Conservation (phyloP, 2,888 invertebrate species). For the Drosophila subquinaria region DNA sequence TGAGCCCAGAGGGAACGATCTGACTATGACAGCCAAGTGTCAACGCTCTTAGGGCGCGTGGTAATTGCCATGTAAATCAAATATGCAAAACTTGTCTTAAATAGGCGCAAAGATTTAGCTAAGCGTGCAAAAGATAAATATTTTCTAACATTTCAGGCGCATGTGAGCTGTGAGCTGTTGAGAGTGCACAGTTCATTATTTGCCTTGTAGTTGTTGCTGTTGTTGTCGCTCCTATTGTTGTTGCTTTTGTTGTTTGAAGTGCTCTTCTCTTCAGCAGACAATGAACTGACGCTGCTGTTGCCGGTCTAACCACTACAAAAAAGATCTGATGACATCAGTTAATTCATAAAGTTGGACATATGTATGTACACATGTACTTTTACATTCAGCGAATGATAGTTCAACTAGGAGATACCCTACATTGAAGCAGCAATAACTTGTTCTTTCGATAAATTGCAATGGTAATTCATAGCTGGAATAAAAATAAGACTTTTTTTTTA, state of each 20-base stretch:
- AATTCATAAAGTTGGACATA: constrained; percentile 34
- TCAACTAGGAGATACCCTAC: constrained; percentile 3
- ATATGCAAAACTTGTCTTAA: constrained; percentile 62
- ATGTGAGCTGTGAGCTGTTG: constrained; percentile 2
- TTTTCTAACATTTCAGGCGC: constrained; percentile 25
- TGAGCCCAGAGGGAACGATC: constrained; percentile 8
- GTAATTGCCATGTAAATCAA: constrained; percentile 62
- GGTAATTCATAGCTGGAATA: background rate
- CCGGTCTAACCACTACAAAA: constrained; percentile 13
- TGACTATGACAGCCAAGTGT: constrained; percentile 50
- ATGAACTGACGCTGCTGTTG: constrained; percentile 56
- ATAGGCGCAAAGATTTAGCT: constrained; percentile 46
- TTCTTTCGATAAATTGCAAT: too few relatives aligned
- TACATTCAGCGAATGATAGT: background rate
- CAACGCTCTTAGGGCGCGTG: constrained; percentile 51
- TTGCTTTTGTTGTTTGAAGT: constrained; percentile 36
- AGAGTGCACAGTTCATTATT: constrained; percentile 44
- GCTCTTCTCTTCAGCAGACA: constrained; percentile 54
- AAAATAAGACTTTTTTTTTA: too few relatives aligned
- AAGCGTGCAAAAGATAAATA: constrained; percentile 63
- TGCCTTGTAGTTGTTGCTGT: constrained; percentile 30
- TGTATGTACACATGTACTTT: background rate
- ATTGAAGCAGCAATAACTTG: background rate
- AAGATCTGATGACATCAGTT: constrained; percentile 58
- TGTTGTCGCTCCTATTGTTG: constrained; percentile 13